Evolutionary conservation across 2,888 invertebrate species (phyloP).

Genomic region (Torymus tubicola): DNA sequence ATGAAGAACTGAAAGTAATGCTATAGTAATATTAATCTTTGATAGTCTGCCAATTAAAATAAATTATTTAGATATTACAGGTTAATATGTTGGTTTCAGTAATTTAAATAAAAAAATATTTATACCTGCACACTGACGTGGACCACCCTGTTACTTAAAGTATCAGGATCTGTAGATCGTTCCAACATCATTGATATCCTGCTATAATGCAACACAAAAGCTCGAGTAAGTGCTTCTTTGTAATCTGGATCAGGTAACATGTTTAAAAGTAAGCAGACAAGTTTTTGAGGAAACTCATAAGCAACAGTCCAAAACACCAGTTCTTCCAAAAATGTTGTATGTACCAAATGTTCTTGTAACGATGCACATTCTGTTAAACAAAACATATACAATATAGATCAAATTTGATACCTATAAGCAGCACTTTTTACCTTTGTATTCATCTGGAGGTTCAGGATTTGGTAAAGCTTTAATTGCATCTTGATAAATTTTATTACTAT

Average conservation of each 20-base stretch:
- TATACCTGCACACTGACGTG: constrained; percentile 91
- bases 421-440: constrained; percentile 81
- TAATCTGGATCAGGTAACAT: constrained; percentile 97
- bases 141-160: constrained; percentile 95
- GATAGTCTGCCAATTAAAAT: no score
- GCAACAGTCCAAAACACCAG: constrained; percentile 98
- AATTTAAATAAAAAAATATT: no score
- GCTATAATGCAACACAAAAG: constrained; percentile 97
- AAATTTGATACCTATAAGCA: neutral
- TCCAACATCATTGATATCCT: constrained; percentile 95
- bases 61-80: no score
- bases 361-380: constrained; percentile 82
- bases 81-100: no score
- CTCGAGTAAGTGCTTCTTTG: constrained; percentile 94
- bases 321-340: constrained; percentile 93
- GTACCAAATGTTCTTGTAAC: constrained; percentile 86
- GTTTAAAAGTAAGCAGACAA: constrained; percentile 95
- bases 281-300: constrained; percentile 97
- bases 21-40: no score
- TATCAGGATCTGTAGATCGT: constrained; percentile 90
- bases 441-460: constrained; percentile 84
- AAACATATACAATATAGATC: neutral
- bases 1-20: no score
- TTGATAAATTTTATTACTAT: constrained; percentile 87
- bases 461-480: constrained; percentile 89